Percentiles rank a stretch among this genome's conserved stretches.
These are phyloP conservation scores for Hepsetus odoe DNA, from an alignment of 2,113 vertebrate genomes.

Conservation along the genomic window DNA sequence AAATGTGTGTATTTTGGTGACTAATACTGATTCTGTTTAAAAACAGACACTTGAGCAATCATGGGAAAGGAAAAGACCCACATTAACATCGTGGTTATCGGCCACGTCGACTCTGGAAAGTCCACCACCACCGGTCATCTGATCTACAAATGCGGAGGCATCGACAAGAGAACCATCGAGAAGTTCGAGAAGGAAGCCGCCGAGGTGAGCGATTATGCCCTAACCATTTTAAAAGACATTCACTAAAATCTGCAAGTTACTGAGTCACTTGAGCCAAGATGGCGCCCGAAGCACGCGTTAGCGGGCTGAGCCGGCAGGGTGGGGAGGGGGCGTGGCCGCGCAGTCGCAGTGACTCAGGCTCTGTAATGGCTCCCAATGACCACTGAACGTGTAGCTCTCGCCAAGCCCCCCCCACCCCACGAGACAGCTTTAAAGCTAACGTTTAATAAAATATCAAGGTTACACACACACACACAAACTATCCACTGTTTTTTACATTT, in stretches of 20 bases:
- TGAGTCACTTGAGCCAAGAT: conserved; percentile 66
- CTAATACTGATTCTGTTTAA: too few relatives aligned
- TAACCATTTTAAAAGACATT: not conserved
- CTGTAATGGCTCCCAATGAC: not conserved
- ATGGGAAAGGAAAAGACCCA: conserved; percentile 83
- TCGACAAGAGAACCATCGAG: conserved; percentile 84
- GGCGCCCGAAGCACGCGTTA: conserved; percentile 71
- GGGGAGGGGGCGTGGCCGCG: conserved; percentile 61
- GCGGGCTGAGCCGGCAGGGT: conserved; percentile 62
- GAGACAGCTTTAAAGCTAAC: too few relatives aligned
- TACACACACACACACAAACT: too few relatives aligned
- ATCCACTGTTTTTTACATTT: not conserved
- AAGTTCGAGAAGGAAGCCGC: conserved; percentile 85
- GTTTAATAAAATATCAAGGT: too few relatives aligned
- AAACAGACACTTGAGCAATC: conserved; percentile 68
- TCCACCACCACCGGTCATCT: conserved; percentile 82
- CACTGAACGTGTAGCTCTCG: not conserved
- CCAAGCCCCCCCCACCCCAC: too few relatives aligned
- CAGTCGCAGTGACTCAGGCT: conserved; percentile 51
- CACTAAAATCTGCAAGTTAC: not conserved
- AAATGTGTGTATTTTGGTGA: not conserved
- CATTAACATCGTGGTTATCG: conserved; percentile 86
- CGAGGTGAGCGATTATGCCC: conserved; percentile 66
- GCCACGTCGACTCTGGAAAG: conserved; percentile 85
- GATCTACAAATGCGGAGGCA: conserved; percentile 85